Evolutionary conservation across 2,888 invertebrate species (phyloP).

Genomic region (Stenodema calcarata): DNA sequence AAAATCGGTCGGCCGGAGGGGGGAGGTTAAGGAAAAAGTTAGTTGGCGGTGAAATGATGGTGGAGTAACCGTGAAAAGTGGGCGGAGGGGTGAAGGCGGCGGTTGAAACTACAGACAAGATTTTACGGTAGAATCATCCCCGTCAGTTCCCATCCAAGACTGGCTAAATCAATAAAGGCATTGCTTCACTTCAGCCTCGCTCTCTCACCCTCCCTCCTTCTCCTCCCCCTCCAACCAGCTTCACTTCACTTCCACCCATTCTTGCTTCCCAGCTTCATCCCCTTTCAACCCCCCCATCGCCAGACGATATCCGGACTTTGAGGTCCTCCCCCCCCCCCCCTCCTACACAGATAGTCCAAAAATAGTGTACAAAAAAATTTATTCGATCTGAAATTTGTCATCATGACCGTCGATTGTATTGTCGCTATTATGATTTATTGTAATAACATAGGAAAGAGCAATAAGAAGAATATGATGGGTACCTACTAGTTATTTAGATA

Average conservation of each 20-base stretch:
- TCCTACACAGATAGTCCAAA: no score
- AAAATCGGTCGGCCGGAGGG: not conserved
- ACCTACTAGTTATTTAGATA: no score
- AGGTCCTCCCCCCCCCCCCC: no score
- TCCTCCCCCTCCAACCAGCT: not conserved
- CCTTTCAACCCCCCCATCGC: not conserved
- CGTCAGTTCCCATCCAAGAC: constrained; percentile 45
- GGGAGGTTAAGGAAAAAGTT: not conserved
- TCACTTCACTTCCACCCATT: not conserved
- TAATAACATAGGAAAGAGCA: no score
- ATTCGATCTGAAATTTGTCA: no score
- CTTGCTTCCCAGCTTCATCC: not conserved
- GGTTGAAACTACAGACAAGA: constrained; percentile 33
- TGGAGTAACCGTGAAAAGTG: not conserved
- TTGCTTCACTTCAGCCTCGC: constrained; percentile 40
- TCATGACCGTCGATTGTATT: no score
- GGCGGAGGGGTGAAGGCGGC: not conserved
- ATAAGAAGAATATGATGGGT: no score
- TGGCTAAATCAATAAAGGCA: constrained; percentile 45
- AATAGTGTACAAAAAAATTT: no score
- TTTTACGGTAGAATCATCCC: constrained; percentile 33
- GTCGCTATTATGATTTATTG: no score
- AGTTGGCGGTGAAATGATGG: constrained; percentile 43
- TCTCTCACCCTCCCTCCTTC: no score
- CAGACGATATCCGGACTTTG: not conserved